Conservation (phyloP, 2,113 vertebrate genomes). For the Siphamia tubifer region DNA sequence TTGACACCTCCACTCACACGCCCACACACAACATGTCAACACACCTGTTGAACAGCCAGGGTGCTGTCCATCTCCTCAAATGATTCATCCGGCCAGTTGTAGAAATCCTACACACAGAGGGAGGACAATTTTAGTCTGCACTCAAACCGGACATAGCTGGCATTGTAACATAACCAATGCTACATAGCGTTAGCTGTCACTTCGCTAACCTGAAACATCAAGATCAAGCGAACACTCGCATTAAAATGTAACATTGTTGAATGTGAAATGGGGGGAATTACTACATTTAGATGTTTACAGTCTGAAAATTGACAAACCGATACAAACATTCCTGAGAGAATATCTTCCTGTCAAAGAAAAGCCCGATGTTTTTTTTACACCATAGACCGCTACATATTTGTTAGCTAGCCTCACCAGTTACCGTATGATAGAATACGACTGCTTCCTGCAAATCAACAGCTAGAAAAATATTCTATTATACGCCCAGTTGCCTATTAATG, state of each 20-base stretch:
- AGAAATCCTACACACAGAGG: conserved; percentile 87
- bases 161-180: not conserved
- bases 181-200: not conserved
- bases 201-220: not conserved
- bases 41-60: conserved; percentile 96
- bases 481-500: accelerated
- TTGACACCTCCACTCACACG: not conserved
- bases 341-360: not conserved
- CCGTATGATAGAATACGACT: conserved; percentile 23
- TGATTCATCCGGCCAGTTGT: conserved; percentile 99
- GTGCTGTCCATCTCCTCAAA: conserved; percentile 99
- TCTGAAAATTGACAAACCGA: too few species aligned
- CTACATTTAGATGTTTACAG: too few species aligned
- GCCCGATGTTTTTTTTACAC: not conserved
- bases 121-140: conserved; percentile 2
- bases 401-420: not conserved
- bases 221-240: too few species aligned
- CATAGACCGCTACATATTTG: not conserved
- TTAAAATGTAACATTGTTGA: too few species aligned
- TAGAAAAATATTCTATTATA: not conserved
- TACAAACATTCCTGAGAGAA: not conserved
- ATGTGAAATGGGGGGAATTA: too few species aligned
- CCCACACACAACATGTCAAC: not conserved
- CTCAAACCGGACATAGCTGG: not conserved
- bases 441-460: conserved; percentile 29